Evolutionary conservation across 2,888 invertebrate genomes (phyloP), one percentile per base, ranked within the genome.

Genomic region (Gymnocheta viridis): DNA sequence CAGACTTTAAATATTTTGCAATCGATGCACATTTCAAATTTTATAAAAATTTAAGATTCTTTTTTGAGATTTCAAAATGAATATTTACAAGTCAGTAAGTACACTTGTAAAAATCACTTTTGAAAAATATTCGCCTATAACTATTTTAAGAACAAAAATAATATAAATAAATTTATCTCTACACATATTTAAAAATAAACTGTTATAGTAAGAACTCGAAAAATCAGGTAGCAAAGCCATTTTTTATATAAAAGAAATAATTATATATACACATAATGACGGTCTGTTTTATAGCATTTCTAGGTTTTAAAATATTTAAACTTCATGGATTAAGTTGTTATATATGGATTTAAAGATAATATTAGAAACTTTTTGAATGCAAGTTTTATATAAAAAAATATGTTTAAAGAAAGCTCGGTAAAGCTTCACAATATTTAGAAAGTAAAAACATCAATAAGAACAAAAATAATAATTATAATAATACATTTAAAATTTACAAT

Each of bases 401-500:
- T 69, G 81, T 81, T 81, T 81, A 82, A 84, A 82, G 17, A 77
- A 73, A 77, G 84, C 67, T 84, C 77, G 74, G 38, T 56, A 73
- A 77, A 78, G 82, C 81, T 82, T 64, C 44, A 82, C 81, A 67
- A 73, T 82, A 84, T 73, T 80, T 85, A 78, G 82, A 69, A 79
- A 72, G 58, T 74, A 81, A 62, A 80, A 73, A 82, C 62, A 76
- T 62, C 67, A 74, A 82, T 74, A 82, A 58, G 78, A 82, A 82
- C 32, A 84, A 80, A 86, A 78, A 51, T 67, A 66, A 77, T 67
- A 64, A 60, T 29, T 82, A 80, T 49, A 85, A 82, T 69, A 87
- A 86, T 84, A 88, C 83, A 86, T 85, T 84, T 77, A 84, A 84
- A 84, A 77, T 81, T 84, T 82, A 84, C 84, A 84, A 83, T 84